Percentiles rank a stretch among this genome's conserved stretches.
Evolutionary conservation across 2,113 vertebrate genomes (phyloP).

Genomic region (Eulemur rufifrons): DNA sequence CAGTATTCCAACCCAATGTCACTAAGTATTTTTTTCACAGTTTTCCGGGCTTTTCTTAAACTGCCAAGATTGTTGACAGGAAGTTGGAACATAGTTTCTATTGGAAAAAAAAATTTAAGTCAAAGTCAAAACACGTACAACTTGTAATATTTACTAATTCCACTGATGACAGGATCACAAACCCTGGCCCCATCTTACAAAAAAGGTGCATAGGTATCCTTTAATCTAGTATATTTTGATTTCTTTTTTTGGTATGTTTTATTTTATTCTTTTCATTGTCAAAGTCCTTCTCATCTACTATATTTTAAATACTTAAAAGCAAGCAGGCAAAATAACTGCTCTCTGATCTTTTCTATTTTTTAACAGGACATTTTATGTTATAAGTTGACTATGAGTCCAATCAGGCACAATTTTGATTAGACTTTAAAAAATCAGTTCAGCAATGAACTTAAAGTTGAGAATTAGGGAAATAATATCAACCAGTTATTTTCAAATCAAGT

Average conservation of each 20-base stretch:
- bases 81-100: slow-evolving; percentile 99
- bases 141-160: slow-evolving; percentile 71
- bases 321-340: slow-evolving; percentile 55
- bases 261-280: no score
- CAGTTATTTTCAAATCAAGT: slow-evolving; percentile 50
- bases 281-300: not conserved
- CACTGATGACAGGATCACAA: slow-evolving; percentile 70
- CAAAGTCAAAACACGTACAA: slow-evolving; percentile 80
- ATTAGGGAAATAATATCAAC: slow-evolving; percentile 37
- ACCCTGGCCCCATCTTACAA: slow-evolving; percentile 63
- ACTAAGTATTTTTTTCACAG: slow-evolving; percentile 98
- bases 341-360: slow-evolving; percentile 8
- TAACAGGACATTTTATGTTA: not conserved
- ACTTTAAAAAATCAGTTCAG: slow-evolving; percentile 19
- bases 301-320: slow-evolving; percentile 40
- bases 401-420: slow-evolving; percentile 15
- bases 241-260: no score
- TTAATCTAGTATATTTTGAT: not conserved
- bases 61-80: slow-evolving; percentile 99
- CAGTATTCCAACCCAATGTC: slow-evolving; percentile 99
- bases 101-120: slow-evolving; percentile 85
- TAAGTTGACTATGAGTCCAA: not conserved
- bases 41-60: slow-evolving; percentile 99
- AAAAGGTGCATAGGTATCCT: slow-evolving; percentile 4
- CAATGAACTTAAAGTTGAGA: slow-evolving; percentile 42